phyloP scores from a whole-genome alignment of 2,113 vertebrate species.

The Vicugna pacos region DNA sequence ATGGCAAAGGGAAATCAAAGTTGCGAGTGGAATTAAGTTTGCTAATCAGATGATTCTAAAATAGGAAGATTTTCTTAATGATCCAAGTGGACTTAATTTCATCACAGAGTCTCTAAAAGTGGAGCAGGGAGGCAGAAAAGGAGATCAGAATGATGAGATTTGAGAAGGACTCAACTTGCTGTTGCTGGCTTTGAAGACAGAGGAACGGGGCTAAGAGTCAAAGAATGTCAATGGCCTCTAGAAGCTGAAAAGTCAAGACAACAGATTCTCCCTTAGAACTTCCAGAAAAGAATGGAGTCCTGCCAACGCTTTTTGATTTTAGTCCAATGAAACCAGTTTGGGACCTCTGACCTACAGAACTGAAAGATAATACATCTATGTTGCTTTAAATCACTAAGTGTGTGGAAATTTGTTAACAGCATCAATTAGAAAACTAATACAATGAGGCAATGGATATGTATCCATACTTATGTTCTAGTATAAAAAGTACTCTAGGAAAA shows the following conservation, averaged over 20 bases:
- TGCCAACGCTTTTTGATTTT: neutral
- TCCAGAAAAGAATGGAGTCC: neutral
- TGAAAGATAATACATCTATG: neutral
- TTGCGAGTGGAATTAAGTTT: neutral
- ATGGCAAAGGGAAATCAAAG: neutral
- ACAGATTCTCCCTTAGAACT: neutral
- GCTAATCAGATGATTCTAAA: neutral
- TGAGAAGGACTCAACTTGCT: neutral
- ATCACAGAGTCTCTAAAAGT: neutral
- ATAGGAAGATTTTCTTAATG: neutral
- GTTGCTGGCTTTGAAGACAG: neutral
- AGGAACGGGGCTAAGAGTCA: neutral
- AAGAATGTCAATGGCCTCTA: neutral
- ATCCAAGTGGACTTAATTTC: neutral
- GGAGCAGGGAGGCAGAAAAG: neutral
- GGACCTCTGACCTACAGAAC: neutral
- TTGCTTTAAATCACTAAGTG: neutral
- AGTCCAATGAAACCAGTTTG: neutral
- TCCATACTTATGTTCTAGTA: neutral
- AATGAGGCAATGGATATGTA: neutral
- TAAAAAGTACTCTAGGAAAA: neutral
- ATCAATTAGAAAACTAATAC: neutral
- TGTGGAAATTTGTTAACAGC: neutral
- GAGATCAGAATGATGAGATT: neutral
- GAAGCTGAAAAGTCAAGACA: neutral